Evolutionary conservation across 53 echinoderm and acorn worm genomes (phyloP).

Genomic region (Hippasteria phrygiana): DNA sequence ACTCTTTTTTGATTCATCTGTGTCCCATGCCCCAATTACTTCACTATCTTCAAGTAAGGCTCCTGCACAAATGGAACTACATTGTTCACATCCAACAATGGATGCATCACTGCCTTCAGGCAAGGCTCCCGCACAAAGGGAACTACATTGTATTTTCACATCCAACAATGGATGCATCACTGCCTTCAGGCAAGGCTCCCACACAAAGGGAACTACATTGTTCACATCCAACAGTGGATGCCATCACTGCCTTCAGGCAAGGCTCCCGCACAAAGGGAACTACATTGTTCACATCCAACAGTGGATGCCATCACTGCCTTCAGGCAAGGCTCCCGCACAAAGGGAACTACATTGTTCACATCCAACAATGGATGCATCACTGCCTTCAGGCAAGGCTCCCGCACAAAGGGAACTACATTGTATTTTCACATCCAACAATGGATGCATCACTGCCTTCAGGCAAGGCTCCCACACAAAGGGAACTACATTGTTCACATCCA

Average conservation of each 20-base stretch:
- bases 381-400: no score
- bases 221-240: not conserved
- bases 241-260: no score
- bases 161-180: no score
- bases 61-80: not conserved
- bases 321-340: not conserved
- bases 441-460: conserved; percentile 11
- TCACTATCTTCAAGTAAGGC: conserved; percentile 16
- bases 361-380: not conserved
- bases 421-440: no score
- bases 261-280: no score
- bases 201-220: not conserved
- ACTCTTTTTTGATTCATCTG: not conserved
- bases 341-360: not conserved
- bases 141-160: no score
- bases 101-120: not conserved
- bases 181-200: conserved; percentile 18
- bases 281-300: no score
- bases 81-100: not conserved
- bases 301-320: conserved; percentile 20
- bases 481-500: not conserved
- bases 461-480: not conserved
- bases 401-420: no score
- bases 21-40: conserved; percentile 5
- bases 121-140: no score